These are phyloP conservation scores for Pinna nobilis DNA, from an alignment of 1,140 invertebrate species.

Conservation along the genomic window DNA sequence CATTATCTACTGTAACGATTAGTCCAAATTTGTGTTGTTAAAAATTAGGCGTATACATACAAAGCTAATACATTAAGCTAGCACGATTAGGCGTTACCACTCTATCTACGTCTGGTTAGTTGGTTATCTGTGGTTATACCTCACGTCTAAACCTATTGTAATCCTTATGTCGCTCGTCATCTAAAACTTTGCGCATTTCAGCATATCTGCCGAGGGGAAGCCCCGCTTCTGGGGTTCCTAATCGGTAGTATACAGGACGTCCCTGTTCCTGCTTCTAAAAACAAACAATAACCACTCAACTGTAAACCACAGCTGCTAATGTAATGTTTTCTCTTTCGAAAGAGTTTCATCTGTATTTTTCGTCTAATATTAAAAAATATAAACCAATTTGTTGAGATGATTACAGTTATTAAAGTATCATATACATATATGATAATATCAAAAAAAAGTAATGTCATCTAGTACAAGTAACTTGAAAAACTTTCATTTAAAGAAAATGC, in stretches of 20 bases:
- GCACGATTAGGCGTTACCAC: too few relatives aligned
- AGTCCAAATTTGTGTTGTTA: too few relatives aligned
- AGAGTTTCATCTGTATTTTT: neutral
- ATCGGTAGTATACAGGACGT: conserved; percentile 24
- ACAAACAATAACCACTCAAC: conserved; percentile 2
- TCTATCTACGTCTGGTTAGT: too few relatives aligned
- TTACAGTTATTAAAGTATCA: neutral
- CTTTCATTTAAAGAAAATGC: too few relatives aligned
- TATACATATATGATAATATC: neutral
- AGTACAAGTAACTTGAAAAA: too few relatives aligned
- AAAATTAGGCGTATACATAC: too few relatives aligned
- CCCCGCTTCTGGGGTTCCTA: conserved; percentile 11
- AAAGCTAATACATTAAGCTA: too few relatives aligned
- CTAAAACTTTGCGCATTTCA: conserved; percentile 11
- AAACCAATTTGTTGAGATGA: neutral
- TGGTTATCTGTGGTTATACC: too few relatives aligned
- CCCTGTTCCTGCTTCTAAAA: conserved; percentile 13
- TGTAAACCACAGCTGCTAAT: neutral
- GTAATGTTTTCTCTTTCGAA: neutral
- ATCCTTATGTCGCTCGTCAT: conserved; percentile 27
- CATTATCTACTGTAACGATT: too few relatives aligned
- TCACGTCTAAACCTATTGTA: conserved; percentile 28
- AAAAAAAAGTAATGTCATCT: neutral
- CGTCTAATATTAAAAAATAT: neutral
- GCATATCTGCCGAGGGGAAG: conserved; percentile 22